Base-by-base conservation (phyloP, 1,140 invertebrate species). In the Drosophila sucinea region DNA sequence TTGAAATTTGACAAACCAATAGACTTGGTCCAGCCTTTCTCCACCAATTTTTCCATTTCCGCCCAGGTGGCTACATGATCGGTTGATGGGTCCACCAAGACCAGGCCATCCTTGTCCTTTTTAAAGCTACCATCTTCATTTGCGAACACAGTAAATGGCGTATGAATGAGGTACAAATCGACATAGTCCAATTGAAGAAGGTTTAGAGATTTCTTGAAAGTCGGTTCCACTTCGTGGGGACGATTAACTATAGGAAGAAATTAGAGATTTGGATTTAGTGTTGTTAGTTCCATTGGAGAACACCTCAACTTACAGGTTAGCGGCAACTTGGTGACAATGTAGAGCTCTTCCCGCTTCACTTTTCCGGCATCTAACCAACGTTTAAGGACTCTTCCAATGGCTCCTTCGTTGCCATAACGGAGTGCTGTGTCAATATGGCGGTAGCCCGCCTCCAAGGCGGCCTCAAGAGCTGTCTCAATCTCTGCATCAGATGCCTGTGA, bases 1-100 rank as follows among this genome's bases (percentile, higher is more conserved):
- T 96, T 97, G 76, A 97, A 97, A 82, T 97, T 97, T 11, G 96
- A 97, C 5, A 97, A 72, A 1, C 96, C 96, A 77, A 97, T 95
- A 1, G 95, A 94, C 82, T 94, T 94, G 23, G 94, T 90, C n/a
- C 94, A 91, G 29, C 96, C 95, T 40, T 93, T 93, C 67, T 94
- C 93, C 4, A 96, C 94, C 81, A 96, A 94, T 67, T 95, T 93
- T 92, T 97, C 96, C 96, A 97, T 96, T 92, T 94, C 94, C 94
- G 95, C 96, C 96, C 96, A 97, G 54, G 95, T 94, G 30, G 92
- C 94, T 51, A 95, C 91, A 91, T 95, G 95, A 92, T 96, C 94
- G 6, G 96, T 96, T 11, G 93, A 91, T 25, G 93, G 79, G 85
- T 97, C 96, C 1, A 96, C 81, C 29, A 94, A 90, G 56, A 95